Percentiles rank a stretch among this genome's conserved stretches.
Conservation (phyloP, 2,888 invertebrate genomes). For the Drosophila glabriapex region DNA sequence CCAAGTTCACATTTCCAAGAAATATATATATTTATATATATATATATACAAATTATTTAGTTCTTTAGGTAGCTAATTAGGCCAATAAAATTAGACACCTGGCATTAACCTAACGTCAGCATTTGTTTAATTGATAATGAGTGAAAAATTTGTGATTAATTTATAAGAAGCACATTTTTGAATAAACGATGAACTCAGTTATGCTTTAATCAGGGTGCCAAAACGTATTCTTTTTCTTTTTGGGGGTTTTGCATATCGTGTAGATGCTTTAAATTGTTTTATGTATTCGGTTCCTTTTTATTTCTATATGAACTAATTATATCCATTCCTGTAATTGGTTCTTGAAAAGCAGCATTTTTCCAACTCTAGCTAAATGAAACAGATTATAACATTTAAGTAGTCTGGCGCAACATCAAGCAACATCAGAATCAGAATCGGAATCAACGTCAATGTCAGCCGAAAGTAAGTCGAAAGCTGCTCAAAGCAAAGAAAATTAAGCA, state of each 20-base stretch:
- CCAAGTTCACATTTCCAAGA: neutral
- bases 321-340: neutral
- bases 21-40: neutral
- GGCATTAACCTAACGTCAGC: neutral
- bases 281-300: neutral
- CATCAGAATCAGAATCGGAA: slow-evolving; percentile 25
- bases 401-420: neutral
- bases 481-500: slow-evolving; percentile 30
- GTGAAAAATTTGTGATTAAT: neutral
- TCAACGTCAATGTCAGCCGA: slow-evolving; percentile 31
- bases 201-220: neutral
- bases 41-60: neutral
- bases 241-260: neutral
- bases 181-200: neutral
- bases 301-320: neutral
- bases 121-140: neutral
- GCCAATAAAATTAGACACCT: neutral
- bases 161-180: neutral
- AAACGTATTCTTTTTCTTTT: neutral
- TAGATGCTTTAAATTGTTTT: neutral
- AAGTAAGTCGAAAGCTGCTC: slow-evolving; percentile 31
- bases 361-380: neutral
- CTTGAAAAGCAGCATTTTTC: neutral
- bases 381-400: slow-evolving; percentile 25
- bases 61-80: neutral